Conservation (phyloP, 2,797 vertebrate species). For the Psittacula derbiana region DNA sequence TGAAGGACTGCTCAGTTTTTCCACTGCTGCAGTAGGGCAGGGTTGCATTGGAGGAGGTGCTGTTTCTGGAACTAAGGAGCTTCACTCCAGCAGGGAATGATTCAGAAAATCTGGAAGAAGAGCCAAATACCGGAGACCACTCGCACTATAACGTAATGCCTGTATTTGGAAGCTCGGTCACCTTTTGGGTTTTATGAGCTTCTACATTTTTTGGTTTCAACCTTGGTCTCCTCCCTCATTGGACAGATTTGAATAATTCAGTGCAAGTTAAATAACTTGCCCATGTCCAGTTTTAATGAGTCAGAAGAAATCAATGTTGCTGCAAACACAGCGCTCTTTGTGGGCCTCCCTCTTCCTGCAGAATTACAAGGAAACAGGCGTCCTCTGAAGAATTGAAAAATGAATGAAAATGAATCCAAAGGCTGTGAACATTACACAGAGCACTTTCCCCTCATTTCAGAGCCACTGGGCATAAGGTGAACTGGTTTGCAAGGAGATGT, state of each 20-base stretch:
- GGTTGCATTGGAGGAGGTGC: neutral
- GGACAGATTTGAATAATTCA: conserved; percentile 24
- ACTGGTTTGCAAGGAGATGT: neutral
- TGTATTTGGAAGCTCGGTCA: conserved; percentile 46
- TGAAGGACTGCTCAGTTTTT: neutral
- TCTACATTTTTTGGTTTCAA: neutral
- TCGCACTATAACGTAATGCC: neutral
- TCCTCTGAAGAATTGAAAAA: neutral
- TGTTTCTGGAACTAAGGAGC: neutral
- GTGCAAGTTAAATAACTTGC: neutral
- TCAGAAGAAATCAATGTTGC: conserved; percentile 20
- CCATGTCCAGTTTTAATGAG: conserved; percentile 4
- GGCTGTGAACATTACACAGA: neutral
- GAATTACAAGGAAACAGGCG: neutral
- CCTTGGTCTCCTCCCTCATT: neutral
- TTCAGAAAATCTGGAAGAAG: conserved; percentile 40
- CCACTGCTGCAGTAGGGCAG: neutral
- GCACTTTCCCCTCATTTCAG: neutral
- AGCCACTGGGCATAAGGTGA: neutral
- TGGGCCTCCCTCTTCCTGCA: neutral
- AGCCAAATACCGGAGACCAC: neutral
- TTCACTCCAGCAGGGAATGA: neutral
- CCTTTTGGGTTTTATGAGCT: conserved; percentile 36
- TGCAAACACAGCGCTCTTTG: neutral
- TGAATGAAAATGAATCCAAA: neutral